Evolutionary conservation across 1,140 invertebrate genomes (phyloP).

Genomic region (Gryllus bimaculatus): DNA sequence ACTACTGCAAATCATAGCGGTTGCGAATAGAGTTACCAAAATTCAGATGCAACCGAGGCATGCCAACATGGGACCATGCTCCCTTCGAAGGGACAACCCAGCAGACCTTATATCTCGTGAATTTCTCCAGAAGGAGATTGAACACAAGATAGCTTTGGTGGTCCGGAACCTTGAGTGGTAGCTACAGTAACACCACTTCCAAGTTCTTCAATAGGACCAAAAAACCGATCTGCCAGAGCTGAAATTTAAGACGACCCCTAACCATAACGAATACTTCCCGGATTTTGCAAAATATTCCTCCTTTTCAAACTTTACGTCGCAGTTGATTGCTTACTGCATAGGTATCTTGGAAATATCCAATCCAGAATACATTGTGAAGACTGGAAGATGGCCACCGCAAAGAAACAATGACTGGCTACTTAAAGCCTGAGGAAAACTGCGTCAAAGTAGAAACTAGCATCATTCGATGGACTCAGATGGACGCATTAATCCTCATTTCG

Average conservation of each 20-base stretch:
- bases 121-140: too few relatives aligned
- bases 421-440: background rate
- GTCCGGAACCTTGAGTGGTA: slow-evolving; percentile 20
- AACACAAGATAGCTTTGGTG: background rate
- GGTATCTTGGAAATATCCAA: background rate
- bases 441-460: too few relatives aligned
- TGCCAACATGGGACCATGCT: slow-evolving; percentile 28
- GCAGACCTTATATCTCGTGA: slow-evolving; percentile 26
- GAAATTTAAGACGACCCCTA: background rate
- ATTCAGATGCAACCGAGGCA: slow-evolving; percentile 25
- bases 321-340: background rate
- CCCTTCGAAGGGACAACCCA: slow-evolving; percentile 25
- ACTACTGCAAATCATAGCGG: slow-evolving; percentile 29
- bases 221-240: background rate
- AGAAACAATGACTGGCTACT: background rate
- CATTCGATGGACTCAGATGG: too few relatives aligned
- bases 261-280: background rate
- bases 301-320: background rate
- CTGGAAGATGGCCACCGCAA: too few relatives aligned
- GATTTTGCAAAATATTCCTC: background rate
- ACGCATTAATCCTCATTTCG: background rate
- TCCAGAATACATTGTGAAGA: background rate
- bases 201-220: background rate
- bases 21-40: slow-evolving; percentile 30
- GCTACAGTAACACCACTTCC: background rate